phyloP scores from a whole-genome alignment of 2,113 vertebrate species.

The Bos indicus region DNA sequence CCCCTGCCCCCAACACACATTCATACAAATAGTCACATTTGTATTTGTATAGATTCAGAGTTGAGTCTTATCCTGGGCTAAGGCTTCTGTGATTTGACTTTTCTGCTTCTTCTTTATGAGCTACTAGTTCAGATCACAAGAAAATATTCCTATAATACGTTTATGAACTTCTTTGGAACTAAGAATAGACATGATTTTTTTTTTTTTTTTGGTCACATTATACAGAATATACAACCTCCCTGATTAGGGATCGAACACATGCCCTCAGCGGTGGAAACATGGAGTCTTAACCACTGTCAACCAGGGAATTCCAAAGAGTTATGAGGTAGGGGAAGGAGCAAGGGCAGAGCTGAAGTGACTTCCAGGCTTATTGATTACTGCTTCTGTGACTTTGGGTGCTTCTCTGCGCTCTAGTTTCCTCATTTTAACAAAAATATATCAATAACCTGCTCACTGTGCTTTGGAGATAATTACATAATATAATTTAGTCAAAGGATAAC shows the following conservation, averaged over 20 bases:
- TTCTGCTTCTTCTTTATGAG: background rate
- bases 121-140: background rate
- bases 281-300: background rate
- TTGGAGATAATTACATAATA: background rate
- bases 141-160: background rate
- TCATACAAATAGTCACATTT: background rate
- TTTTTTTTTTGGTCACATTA: background rate
- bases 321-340: background rate
- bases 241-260: background rate
- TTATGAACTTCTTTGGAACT: background rate
- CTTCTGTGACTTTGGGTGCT: background rate
- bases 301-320: background rate
- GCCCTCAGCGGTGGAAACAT: background rate
- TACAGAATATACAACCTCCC: background rate
- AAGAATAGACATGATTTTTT: background rate
- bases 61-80: background rate
- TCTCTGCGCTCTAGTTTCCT: background rate
- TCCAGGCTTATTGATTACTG: background rate
- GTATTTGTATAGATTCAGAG: background rate
- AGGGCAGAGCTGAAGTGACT: background rate
- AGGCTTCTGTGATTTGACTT: background rate
- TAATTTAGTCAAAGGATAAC: background rate
- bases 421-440: background rate
- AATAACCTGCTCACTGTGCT: background rate
- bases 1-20: accelerated